Conservation (phyloP, 92 coral and sea anemone species). For the Heliopora coerulea region DNA sequence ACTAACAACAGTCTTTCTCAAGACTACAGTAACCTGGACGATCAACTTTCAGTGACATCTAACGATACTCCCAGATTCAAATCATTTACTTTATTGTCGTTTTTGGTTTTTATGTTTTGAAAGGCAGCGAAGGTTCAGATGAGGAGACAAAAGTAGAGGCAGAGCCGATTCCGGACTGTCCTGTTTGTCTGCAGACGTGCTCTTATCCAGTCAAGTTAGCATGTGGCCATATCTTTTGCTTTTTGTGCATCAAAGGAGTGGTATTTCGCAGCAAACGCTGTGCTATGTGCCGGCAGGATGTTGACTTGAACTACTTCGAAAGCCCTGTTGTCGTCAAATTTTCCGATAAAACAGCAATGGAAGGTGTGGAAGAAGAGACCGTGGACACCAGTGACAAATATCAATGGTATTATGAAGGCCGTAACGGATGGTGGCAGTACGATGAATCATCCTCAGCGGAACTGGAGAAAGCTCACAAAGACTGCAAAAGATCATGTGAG, state of each 20-base stretch:
- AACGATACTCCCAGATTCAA: too few species aligned
- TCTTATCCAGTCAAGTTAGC: conserved; percentile 85
- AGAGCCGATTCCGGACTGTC: conserved; percentile 86
- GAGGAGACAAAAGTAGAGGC: conserved; percentile 52
- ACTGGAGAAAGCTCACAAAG: conserved; percentile 84
- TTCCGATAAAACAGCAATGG: conserved; percentile 23
- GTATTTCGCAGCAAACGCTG: conserved; percentile 89
- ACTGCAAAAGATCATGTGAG: conserved; percentile 90
- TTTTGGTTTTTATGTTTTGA: too few species aligned
- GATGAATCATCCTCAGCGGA: conserved; percentile 86
- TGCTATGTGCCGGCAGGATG: conserved; percentile 89
- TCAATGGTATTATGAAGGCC: conserved; percentile 96
- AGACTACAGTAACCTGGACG: too few species aligned
- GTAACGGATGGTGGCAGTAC: conserved; percentile 99
- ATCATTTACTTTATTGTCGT: too few species aligned
- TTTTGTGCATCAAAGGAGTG: conserved; percentile 98
- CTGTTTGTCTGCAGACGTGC: conserved; percentile 86
- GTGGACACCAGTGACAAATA: conserved; percentile 45
- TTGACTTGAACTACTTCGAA: conserved; percentile 69
- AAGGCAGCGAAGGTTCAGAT: neutral
- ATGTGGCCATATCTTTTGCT: conserved; percentile 96
- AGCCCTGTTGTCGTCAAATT: conserved; percentile 85
- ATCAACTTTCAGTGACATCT: too few species aligned
- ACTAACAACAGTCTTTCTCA: too few species aligned
- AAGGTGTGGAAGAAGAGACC: conserved; percentile 25